These are phyloP conservation scores for Ptychoptera contaminata DNA, from an alignment of 2,888 invertebrate genomes.

Conservation along the genomic window DNA sequence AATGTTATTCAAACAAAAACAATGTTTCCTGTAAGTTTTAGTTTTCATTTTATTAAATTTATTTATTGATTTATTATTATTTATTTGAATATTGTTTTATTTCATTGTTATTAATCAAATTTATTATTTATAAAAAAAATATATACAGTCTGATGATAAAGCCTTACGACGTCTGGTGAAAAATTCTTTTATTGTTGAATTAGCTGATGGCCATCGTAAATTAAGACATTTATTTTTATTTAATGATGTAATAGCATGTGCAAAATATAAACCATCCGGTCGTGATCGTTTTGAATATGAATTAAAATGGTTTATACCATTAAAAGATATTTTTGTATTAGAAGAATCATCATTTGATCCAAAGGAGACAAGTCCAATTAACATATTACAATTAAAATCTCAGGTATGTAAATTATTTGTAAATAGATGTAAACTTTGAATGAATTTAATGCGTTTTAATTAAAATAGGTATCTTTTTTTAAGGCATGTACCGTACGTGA, in stretches of 20 bases:
- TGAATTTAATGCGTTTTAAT: neutral
- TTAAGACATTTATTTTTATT: conserved; percentile 85
- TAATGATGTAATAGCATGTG: conserved; percentile 89
- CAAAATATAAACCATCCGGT: conserved; percentile 81
- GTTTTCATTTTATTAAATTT: neutral
- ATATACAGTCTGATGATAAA: conserved; percentile 51
- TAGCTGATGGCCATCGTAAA: conserved; percentile 77
- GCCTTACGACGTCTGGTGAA: conserved; percentile 79
- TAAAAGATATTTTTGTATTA: conserved; percentile 63
- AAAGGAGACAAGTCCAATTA: conserved; percentile 61
- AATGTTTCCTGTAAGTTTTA: conserved; percentile 53
- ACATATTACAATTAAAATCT: conserved; percentile 69
- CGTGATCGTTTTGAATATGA: conserved; percentile 84
- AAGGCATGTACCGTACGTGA: conserved; percentile 68
- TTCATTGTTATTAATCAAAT: neutral
- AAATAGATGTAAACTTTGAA: neutral
- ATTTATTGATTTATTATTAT: neutral
- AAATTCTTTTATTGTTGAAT: conserved; percentile 87
- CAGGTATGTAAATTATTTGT: conserved; percentile 25
- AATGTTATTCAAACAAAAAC: conserved; percentile 73
- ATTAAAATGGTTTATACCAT: conserved; percentile 83
- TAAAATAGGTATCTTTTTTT: neutral
- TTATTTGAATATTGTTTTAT: neutral
- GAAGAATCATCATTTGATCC: conserved; percentile 49
- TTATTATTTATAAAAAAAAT: neutral